Evolutionary conservation across 2,113 vertebrate genomes (phyloP).

Genomic region (Cyanistes caeruleus): DNA sequence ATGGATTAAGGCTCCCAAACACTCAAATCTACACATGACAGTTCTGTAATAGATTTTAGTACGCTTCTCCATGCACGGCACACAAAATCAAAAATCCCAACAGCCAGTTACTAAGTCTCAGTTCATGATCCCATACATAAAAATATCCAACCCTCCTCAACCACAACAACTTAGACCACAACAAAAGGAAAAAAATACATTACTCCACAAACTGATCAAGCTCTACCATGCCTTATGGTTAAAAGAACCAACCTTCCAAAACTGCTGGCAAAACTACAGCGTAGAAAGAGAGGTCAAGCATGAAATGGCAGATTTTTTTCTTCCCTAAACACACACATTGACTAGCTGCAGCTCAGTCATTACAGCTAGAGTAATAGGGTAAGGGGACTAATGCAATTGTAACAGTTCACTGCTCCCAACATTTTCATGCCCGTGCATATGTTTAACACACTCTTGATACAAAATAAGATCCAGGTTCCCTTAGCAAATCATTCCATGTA

Average conservation of each 20-base stretch:
- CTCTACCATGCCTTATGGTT: not conserved
- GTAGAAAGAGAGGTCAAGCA: not conserved
- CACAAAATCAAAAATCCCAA: not conserved
- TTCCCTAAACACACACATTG: not conserved
- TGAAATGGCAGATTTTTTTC: not conserved
- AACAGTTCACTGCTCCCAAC: not conserved
- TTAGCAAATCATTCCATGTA: not conserved
- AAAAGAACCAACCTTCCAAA: not conserved
- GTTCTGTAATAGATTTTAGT: not conserved
- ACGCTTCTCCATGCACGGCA: not conserved
- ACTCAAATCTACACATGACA: not conserved
- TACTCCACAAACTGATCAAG: not conserved
- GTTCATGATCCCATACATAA: not conserved
- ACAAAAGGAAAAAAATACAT: not conserved
- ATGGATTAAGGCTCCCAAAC: not conserved
- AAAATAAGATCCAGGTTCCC: not conserved
- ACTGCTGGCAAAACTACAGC: fast-evolving
- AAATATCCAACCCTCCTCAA: fast-evolving
- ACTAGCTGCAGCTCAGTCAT: not conserved
- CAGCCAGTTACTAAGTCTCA: not conserved
- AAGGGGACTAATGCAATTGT: not conserved
- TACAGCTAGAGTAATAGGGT: not conserved
- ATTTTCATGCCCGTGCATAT: not conserved
- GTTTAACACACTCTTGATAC: not conserved
- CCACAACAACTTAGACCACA: not conserved